Percentiles rank a stretch among this genome's conserved stretches.
Conservation (phyloP, 2,888 invertebrate species). For the Hydrotaea diabolus region DNA sequence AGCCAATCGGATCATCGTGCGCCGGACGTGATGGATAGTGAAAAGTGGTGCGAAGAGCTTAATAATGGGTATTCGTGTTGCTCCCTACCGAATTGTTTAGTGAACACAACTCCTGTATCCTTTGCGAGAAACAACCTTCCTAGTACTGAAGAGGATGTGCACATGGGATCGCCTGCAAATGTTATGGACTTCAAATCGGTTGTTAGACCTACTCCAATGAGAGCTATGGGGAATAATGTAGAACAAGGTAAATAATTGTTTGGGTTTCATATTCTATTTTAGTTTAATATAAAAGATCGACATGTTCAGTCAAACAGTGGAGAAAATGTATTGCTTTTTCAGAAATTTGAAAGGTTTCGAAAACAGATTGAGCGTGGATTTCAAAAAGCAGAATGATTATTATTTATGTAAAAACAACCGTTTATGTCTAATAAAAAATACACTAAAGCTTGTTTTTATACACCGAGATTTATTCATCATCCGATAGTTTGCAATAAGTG, state of each 20-base stretch:
- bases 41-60: slow-evolving; percentile 71
- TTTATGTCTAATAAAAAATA: too few species aligned
- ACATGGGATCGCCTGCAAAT: slow-evolving; percentile 11
- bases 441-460: too few species aligned
- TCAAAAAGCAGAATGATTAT: too few species aligned
- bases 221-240: slow-evolving; percentile 70
- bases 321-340: too few species aligned
- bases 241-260: slow-evolving; percentile 75
- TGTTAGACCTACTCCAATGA: slow-evolving; percentile 77
- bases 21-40: slow-evolving; percentile 1
- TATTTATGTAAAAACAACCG: too few species aligned
- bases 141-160: slow-evolving; percentile 34
- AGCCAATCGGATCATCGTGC: background rate
- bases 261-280: too few species aligned
- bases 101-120: slow-evolving; percentile 49
- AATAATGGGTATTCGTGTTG: slow-evolving; percentile 72
- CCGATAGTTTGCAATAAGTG: too few species aligned
- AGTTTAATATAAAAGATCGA: too few species aligned
- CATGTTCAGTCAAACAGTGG: too few species aligned
- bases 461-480: too few species aligned
- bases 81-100: slow-evolving; percentile 72
- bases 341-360: too few species aligned
- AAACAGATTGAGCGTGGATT: too few species aligned
- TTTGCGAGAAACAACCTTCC: slow-evolving; percentile 33
- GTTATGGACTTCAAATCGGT: slow-evolving; percentile 77